phyloP scores from a whole-genome alignment of 2,888 invertebrate genomes.

The Cerastoderma edule region DNA sequence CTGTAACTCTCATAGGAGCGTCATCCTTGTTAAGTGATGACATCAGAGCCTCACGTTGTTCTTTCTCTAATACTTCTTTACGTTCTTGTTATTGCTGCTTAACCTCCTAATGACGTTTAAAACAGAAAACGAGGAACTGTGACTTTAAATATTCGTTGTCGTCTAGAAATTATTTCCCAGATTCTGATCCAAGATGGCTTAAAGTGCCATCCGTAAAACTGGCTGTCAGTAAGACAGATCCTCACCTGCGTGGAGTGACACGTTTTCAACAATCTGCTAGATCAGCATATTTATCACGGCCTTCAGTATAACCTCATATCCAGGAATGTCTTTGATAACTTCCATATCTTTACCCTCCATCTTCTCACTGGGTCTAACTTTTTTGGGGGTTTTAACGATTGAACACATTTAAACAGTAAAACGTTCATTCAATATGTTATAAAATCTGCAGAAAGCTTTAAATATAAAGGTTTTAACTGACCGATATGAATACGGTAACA shows the following conservation, averaged over 20 bases:
- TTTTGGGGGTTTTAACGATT: too few relatives aligned
- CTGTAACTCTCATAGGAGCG: neutral
- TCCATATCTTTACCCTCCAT: too few relatives aligned
- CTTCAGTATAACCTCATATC: too few relatives aligned
- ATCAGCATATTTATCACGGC: too few relatives aligned
- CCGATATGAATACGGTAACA: too few relatives aligned
- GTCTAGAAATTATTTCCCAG: slow-evolving; percentile 37
- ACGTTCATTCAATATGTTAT: too few relatives aligned
- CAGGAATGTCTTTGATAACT: too few relatives aligned
- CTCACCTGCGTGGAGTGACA: slow-evolving; percentile 38
- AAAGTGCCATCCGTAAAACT: slow-evolving; percentile 41
- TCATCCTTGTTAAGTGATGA: neutral
- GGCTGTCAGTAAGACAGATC: slow-evolving; percentile 44
- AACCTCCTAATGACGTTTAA: slow-evolving; percentile 48
- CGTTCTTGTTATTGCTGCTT: slow-evolving; percentile 48
- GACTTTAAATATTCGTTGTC: slow-evolving; percentile 42
- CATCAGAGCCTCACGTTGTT: slow-evolving; percentile 1
- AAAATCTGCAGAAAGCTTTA: too few relatives aligned
- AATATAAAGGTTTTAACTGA: too few relatives aligned
- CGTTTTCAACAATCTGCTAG: too few relatives aligned
- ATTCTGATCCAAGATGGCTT: slow-evolving; percentile 43
- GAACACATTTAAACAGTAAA: too few relatives aligned
- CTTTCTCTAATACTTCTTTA: slow-evolving; percentile 23
- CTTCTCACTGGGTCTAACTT: too few relatives aligned
- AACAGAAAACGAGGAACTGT: slow-evolving; percentile 46